phyloP scores from a whole-genome alignment of 1,140 invertebrate genomes.

The Melitaea cinxia region DNA sequence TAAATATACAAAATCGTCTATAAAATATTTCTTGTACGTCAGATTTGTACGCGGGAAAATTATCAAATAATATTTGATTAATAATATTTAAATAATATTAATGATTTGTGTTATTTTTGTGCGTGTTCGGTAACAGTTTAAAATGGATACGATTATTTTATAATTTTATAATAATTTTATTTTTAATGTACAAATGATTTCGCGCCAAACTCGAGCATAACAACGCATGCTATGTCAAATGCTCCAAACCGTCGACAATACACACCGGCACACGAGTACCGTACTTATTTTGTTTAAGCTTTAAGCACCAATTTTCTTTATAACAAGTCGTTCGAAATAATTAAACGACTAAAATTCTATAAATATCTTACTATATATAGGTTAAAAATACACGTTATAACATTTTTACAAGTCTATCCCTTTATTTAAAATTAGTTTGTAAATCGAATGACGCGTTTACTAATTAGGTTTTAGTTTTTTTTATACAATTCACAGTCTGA shows the following conservation, averaged over 20 bases:
- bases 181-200: conserved; percentile 49
- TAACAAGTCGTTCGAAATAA: conserved; percentile 82
- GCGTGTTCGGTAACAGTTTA: neutral
- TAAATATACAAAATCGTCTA: neutral
- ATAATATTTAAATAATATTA: conserved; percentile 14
- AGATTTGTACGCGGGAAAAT: conserved; percentile 35
- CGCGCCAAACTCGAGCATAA: conserved; percentile 63
- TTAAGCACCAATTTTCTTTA: conserved; percentile 82
- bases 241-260: conserved; percentile 74
- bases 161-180: neutral
- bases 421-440: conserved; percentile 55
- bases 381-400: conserved; percentile 82
- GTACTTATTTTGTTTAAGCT: conserved; percentile 78
- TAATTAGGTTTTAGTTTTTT: conserved; percentile 7
- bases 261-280: conserved; percentile 67
- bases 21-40: conserved; percentile 11
- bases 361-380: conserved; percentile 82
- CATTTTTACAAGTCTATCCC: conserved; percentile 81
- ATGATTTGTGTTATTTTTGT: conserved; percentile 7
- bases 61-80: conserved; percentile 16
- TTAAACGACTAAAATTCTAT: conserved; percentile 82
- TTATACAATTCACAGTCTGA: conserved; percentile 27
- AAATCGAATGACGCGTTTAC: conserved; percentile 58
- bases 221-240: conserved; percentile 80
- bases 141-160: neutral